Conservation (phyloP, 2,113 vertebrate species). For the Sinocyclocheilus maitianheensis region DNA sequence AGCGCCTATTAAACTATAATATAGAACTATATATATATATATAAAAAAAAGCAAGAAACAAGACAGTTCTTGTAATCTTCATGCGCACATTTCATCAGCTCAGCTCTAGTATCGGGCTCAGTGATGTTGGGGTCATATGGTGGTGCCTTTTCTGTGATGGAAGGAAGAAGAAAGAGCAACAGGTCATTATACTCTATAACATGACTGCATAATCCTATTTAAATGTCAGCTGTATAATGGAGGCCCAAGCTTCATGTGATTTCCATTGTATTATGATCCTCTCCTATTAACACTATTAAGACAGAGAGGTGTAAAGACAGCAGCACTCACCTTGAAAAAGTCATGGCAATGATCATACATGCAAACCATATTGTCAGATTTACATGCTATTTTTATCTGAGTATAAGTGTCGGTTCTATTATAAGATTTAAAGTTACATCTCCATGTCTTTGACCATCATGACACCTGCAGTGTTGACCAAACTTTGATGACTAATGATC, state of each 20-base stretch:
- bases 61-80: neutral
- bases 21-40: neutral
- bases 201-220: constrained; percentile 3
- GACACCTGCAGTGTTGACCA: too few relatives aligned
- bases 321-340: constrained; percentile 20
- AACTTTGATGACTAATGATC: too few relatives aligned
- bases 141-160: constrained; percentile 62
- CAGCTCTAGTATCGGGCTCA: constrained; percentile 72
- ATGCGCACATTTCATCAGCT: constrained; percentile 72
- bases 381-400: neutral
- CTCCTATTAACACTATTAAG: constrained; percentile 4
- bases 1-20: neutral
- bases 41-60: neutral
- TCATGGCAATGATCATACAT: constrained; percentile 15
- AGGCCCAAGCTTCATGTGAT: constrained; percentile 6
- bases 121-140: constrained; percentile 74
- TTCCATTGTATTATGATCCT: neutral
- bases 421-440: neutral
- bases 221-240: constrained; percentile 22
- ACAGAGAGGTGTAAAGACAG: neutral
- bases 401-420: neutral
- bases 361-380: constrained; percentile 5
- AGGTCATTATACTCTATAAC: neutral
- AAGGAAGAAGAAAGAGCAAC: constrained; percentile 13
- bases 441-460: too few relatives aligned